These are phyloP conservation scores for Eurytemora carolleeae DNA, from an alignment of 1,140 invertebrate species.

Conservation along the genomic window DNA sequence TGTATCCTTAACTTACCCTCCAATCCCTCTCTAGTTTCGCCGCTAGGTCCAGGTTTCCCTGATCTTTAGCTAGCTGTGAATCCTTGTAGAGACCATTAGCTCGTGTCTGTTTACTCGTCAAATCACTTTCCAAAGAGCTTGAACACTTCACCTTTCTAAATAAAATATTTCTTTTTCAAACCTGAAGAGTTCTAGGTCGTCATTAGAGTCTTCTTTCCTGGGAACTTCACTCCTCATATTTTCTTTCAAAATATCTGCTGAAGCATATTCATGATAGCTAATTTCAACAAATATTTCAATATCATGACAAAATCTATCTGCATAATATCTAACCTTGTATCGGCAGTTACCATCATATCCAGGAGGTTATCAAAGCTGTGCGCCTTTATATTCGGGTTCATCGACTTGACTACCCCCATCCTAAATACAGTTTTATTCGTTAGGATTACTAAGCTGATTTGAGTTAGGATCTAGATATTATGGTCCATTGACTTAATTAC, in stretches of 20 bases:
- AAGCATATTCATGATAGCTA: no score
- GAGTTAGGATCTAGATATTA: no score
- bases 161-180: no score
- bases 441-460: no score
- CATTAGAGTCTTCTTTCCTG: no score
- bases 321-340: neutral
- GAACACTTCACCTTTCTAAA: neutral
- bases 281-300: no score
- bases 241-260: no score
- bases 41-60: neutral
- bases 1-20: neutral
- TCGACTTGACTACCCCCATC: neutral
- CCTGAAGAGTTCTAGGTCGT: no score
- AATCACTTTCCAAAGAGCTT: neutral
- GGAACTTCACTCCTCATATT: no score
- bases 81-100: neutral
- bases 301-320: no score
- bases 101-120: neutral
- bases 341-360: neutral
- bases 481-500: no score
- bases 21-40: neutral
- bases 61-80: neutral
- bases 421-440: no score
- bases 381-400: neutral
- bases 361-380: neutral